phyloP scores from a whole-genome alignment of 2,113 vertebrate species.

The Junco hyemalis region DNA sequence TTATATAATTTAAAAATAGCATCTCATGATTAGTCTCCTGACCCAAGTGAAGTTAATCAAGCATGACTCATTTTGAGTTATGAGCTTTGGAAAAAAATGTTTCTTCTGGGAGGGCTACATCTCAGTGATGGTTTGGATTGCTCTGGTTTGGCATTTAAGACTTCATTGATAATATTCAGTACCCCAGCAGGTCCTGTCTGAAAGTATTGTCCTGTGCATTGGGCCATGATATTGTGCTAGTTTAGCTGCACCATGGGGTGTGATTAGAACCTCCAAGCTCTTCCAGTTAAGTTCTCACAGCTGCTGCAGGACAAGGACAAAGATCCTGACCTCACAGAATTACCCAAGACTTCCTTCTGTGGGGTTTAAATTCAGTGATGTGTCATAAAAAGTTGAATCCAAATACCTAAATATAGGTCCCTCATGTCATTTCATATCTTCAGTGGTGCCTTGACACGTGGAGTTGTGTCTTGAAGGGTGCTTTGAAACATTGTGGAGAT shows the following conservation, averaged over 20 bases:
- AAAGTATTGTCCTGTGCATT: neutral
- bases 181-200: neutral
- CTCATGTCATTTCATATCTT: neutral
- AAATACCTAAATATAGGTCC: neutral
- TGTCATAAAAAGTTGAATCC: neutral
- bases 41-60: constrained; percentile 38
- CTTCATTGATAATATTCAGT: neutral
- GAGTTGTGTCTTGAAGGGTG: neutral
- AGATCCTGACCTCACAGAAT: neutral
- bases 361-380: neutral
- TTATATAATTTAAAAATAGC: constrained; percentile 33
- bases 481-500: neutral
- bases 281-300: neutral
- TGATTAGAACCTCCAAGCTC: neutral
- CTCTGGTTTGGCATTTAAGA: neutral
- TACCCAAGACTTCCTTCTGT: neutral
- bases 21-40: constrained; percentile 42
- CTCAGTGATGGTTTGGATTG: neutral
- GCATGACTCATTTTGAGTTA: constrained; percentile 11
- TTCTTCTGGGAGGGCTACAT: constrained; percentile 8
- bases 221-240: neutral
- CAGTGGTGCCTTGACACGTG: neutral
- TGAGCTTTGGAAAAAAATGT: neutral
- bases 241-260: neutral
- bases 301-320: neutral